Evolutionary conservation across 2,113 vertebrate genomes (phyloP).

Genomic region (Porphyrio hochstetteri): DNA sequence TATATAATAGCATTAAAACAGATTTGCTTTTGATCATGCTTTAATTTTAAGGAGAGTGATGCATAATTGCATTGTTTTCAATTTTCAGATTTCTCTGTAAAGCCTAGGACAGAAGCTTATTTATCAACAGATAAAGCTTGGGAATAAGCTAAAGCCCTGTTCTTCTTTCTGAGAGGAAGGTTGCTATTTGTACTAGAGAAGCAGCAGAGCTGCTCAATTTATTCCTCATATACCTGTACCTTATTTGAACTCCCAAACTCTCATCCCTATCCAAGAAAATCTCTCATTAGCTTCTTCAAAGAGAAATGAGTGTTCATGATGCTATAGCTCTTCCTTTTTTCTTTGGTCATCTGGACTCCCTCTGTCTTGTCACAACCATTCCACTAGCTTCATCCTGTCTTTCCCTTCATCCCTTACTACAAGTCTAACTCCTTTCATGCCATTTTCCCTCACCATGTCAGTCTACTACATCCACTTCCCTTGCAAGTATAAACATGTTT

Average conservation of each 20-base stretch:
- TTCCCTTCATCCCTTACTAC: background rate
- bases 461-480: background rate
- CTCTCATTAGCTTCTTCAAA: background rate
- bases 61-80: background rate
- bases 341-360: accelerated
- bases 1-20: background rate
- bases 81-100: background rate
- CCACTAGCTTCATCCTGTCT: background rate
- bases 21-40: background rate
- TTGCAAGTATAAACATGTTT: accelerated
- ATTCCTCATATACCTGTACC: background rate
- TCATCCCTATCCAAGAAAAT: background rate
- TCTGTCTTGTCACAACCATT: background rate
- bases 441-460: background rate
- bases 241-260: background rate
- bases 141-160: background rate
- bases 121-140: background rate
- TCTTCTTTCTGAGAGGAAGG: background rate
- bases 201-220: background rate
- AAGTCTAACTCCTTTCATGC: background rate
- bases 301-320: background rate
- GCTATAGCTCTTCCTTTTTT: background rate
- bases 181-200: background rate
- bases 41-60: background rate
- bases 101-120: background rate